Conservation (phyloP, 2,888 invertebrate genomes). For the Spisula subtruncata region DNA sequence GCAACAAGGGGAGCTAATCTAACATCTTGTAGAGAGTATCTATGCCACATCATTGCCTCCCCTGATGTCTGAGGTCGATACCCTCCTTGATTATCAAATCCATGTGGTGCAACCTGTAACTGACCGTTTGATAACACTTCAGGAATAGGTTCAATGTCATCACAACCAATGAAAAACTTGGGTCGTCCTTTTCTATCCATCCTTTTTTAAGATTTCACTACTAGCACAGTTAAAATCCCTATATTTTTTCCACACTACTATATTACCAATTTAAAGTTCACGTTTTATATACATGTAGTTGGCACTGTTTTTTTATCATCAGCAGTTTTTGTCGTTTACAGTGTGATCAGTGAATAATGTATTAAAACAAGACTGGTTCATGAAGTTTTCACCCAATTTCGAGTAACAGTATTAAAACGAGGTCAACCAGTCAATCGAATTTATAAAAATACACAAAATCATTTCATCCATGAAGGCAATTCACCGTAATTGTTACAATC, state of each 20-base stretch:
- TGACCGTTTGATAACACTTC: slow-evolving; percentile 2
- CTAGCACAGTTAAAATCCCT: not conserved
- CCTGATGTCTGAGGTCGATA: not conserved
- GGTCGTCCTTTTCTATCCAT: slow-evolving; percentile 14
- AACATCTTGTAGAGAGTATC: not conserved
- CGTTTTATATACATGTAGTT: not conserved
- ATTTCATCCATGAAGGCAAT: not conserved
- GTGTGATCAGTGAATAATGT: not conserved
- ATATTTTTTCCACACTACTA: not conserved
- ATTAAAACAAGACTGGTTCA: too few species aligned
- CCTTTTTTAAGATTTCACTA: not conserved
- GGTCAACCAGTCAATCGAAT: too few species aligned
- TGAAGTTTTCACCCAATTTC: too few species aligned
- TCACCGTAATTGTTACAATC: not conserved
- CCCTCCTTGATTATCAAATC: not conserved
- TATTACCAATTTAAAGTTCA: not conserved
- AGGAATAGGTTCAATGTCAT: slow-evolving; percentile 4
- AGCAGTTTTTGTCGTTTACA: not conserved
- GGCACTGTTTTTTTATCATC: too few species aligned
- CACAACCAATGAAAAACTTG: not conserved
- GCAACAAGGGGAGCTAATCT: slow-evolving; percentile 13
- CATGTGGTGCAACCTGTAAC: not conserved
- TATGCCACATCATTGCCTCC: slow-evolving; percentile 6
- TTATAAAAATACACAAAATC: not conserved
- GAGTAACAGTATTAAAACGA: too few species aligned